Evolutionary conservation across 2,113 vertebrate genomes (phyloP), one percentile per base, ranked within the genome.

Genomic region (Todiramphus saurophagus): DNA sequence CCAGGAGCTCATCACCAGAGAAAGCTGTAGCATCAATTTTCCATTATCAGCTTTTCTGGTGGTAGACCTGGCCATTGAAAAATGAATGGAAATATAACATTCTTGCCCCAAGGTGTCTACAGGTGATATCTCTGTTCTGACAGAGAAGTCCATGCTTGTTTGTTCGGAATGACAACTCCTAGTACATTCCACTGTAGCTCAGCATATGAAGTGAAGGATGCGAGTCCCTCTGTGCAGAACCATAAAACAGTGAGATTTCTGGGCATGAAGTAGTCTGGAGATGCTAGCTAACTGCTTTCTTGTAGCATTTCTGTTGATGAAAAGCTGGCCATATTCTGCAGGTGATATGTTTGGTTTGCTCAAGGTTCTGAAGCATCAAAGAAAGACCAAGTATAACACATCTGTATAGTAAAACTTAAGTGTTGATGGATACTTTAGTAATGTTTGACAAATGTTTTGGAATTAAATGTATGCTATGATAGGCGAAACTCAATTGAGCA

Each of bases 61-160:
- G 50, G 4, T 69, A n/a, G 59, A 28, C 20, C 7, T 60, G 35
- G 27, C 44, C 13, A 1, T 58, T 94, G 10, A 70, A 35, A 83
- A 83, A 37, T 23, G 4, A 83, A n/a, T 46, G 50, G 28, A 69
- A 88, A 39, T 66, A 20, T 0, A 58, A 21, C 12, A 28, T 83
- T 30, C 25, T 50, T 74, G 23, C 23, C 25, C 20, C 37, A 53
- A 4, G 44, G 31, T 5, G 3, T 25, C 39, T 56, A 3, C 0
- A 1, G 27, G 35, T 2, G 3, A 31, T 79, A 28, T 60, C 0
- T 1, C 9, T 5, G 1, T 76, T 92, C 75, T 19, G 12, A 11
- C 35, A 43, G 21, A 17, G 37, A 44, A 43, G 24, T 72, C 51
- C 35, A 1, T 44, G 11, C 30, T 55, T 68, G n/a, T 55, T 67